Evolutionary conservation across 2,113 vertebrate genomes (phyloP).

Genomic region (Actenoides hombroni): DNA sequence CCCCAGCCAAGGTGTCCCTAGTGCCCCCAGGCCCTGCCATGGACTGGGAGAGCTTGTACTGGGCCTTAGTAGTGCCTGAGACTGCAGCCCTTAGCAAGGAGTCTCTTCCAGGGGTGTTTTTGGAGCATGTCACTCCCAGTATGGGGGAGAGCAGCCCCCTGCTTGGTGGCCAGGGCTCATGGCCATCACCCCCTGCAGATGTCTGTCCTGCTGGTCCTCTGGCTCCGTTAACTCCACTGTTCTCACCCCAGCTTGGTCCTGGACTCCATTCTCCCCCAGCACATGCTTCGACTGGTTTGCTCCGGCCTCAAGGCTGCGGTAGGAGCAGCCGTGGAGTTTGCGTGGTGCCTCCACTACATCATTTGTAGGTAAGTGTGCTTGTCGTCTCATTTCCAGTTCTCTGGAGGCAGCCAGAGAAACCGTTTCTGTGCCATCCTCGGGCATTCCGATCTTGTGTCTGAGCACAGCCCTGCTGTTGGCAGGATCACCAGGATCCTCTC

Average conservation of each 20-base stretch:
- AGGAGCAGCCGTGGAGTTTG: constrained; percentile 86
- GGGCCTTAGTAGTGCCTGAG: not conserved
- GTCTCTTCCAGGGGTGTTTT: not conserved
- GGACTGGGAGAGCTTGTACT: not conserved
- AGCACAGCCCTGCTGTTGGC: fast-evolving
- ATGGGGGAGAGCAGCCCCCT: fast-evolving
- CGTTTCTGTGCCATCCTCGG: not conserved
- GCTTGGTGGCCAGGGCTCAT: fast-evolving
- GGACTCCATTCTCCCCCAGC: constrained; percentile 78
- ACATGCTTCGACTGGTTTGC: constrained; percentile 80
- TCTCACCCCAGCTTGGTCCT: constrained; percentile 78
- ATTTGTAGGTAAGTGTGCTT: constrained; percentile 79
- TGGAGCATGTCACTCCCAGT: not conserved
- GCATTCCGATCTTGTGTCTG: fast-evolving
- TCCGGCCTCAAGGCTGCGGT: constrained; percentile 76
- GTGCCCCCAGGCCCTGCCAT: not conserved
- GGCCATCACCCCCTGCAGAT: not conserved
- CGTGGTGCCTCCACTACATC: constrained; percentile 95
- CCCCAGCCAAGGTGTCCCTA: not conserved
- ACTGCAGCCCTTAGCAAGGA: not conserved
- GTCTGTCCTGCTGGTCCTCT: not conserved
- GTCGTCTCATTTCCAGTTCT: not conserved
- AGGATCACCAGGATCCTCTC: not conserved
- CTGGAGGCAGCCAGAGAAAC: not conserved
- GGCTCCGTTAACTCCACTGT: not conserved